Conservation (phyloP, 2,113 vertebrate species). For the Rhombomys opimus region DNA sequence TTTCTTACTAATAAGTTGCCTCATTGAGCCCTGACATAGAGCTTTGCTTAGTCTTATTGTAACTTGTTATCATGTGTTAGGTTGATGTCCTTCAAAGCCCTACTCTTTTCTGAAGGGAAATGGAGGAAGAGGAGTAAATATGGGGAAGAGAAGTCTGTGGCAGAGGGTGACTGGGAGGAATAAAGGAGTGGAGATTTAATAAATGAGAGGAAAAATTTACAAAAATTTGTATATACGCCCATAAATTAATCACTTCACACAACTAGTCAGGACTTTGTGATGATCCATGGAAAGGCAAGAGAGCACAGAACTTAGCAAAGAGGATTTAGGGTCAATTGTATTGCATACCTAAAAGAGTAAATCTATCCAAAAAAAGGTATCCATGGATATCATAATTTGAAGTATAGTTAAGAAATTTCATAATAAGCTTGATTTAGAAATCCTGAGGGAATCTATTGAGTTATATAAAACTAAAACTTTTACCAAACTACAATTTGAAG, state of each 20-base stretch:
- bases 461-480: background rate
- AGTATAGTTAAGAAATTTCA: background rate
- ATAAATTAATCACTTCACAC: background rate
- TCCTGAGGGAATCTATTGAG: background rate
- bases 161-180: no score
- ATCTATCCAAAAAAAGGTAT: background rate
- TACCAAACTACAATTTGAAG: background rate
- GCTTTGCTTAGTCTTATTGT: no score
- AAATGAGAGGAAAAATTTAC: no score
- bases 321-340: background rate
- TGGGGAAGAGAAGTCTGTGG: no score
- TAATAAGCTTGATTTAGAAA: constrained; percentile 10
- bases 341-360: background rate
- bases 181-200: no score
- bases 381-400: background rate
- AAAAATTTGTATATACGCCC: background rate
- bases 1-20: no score
- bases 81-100: no score
- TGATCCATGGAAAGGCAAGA: background rate
- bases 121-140: no score
- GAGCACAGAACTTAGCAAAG: background rate
- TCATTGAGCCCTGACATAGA: no score
- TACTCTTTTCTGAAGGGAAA: no score
- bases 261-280: background rate
- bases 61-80: no score